Base-by-base conservation (phyloP, 2,888 invertebrate genomes). In the Gasteruption jaculator region DNA sequence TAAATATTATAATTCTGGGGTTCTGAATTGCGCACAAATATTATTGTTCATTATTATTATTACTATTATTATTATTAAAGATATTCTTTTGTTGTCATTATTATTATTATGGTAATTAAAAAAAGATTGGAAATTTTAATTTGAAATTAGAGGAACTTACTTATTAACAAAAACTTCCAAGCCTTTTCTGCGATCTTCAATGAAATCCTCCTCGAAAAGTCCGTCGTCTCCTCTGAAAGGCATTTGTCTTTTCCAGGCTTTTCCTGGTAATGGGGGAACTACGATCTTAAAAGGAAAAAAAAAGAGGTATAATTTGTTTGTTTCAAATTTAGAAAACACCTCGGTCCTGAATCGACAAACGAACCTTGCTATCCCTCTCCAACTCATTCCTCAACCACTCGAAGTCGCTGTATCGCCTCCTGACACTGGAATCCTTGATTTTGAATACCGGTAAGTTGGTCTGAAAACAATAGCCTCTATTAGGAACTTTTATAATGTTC, bases 381-480 rank as follows among this genome's bases (percentile, higher is more conserved):
- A 99, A 75, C 77, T 99, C 99, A 71, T 91, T 94, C 74, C 97
- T 84, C 51, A 99, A 77, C 99, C 99, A 99, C 76, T 99, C 99
- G 74, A 99, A 99, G 74, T 99, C 99, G 74, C 96, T 96, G 78
- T 99, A 99, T 70, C 99, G 82, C 66, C 95, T 81, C 62, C 99
- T 80, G 4, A 97, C 97, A 72, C 87, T 92, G 20, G 96, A 97
- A 73, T 99, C 97, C 76, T 99, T 99, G 45, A 96, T 88, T 83
- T 96, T 96, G 76, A 99, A 99, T 55, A 99, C 96, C 43, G 99
- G 99, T 68, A 99, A 80, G 76, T 99, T 99, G 59, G 97, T 99
- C 97, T 99, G 79, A 48, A 85, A 82, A 55, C 57, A 71, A 68
- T 66, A 33, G 3, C 19, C n/a, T 11, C 20, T 8, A 29, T 20